Percentiles rank a stretch among this genome's conserved stretches.
phyloP scores from a whole-genome alignment of 1,140 invertebrate genomes.

The Brachionus sp. region DNA sequence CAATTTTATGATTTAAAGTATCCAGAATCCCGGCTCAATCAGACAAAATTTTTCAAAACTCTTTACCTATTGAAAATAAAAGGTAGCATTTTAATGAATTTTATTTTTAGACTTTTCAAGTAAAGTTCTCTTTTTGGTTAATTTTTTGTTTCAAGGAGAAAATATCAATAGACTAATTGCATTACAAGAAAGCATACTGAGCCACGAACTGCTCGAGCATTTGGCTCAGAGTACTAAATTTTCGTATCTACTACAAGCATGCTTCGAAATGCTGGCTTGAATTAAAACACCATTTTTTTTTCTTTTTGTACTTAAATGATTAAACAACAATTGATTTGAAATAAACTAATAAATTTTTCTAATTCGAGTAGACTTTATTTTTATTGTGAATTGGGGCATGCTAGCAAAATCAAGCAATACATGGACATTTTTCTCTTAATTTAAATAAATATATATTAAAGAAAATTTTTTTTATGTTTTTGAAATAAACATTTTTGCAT shows the following conservation, averaged over 20 bases:
- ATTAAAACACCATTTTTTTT: neutral
- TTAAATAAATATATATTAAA: neutral
- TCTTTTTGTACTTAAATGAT: neutral
- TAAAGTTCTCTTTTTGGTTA: neutral
- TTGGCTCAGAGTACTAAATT: slow-evolving; percentile 13
- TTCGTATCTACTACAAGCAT: slow-evolving; percentile 16
- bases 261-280: slow-evolving; percentile 43
- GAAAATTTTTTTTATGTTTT: neutral
- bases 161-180: neutral
- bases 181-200: neutral
- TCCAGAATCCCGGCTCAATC: neutral
- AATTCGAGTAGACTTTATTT: neutral
- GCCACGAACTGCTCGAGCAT: slow-evolving; percentile 24
- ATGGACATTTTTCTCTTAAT: neutral
- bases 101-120: neutral
- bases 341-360: neutral
- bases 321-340: neutral
- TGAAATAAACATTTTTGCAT: neutral
- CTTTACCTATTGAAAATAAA: neutral
- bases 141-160: neutral
- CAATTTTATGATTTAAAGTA: slow-evolving; percentile 25
- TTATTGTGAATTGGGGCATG: neutral
- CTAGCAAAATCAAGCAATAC: neutral
- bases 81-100: neutral
- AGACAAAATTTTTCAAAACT: slow-evolving; percentile 43